Evolutionary conservation across 92 coral and sea anemone species (phyloP), one percentile per base, ranked within the genome.

Genomic region (Diadumene lineata): DNA sequence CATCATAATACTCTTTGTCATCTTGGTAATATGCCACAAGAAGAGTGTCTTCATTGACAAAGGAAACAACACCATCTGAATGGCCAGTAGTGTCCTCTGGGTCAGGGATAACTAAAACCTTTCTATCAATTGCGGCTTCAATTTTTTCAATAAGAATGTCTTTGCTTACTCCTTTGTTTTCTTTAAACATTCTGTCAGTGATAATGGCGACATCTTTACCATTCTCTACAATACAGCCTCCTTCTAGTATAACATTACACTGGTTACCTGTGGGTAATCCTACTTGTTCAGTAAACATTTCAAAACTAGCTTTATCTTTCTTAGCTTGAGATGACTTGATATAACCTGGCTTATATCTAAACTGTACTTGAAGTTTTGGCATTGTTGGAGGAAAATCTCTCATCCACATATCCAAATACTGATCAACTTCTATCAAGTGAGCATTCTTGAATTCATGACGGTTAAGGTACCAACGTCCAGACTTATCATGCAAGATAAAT

Each of bases 1-100:
- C 76, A 3, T 84, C 65, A 43, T 60, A 79, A 31, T 78, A 84
- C 18, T 55, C 88, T 33, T 66, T 72, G 31, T 79, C 88, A 30
- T 79, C 88, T 31, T 27, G 60, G 43, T 79, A 75, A n/a, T 29
- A 44, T 0, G 74, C 86, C 38, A 85, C 82, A 22, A 85, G 69
- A 10, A 85, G 82, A 22, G 70, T 65, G 50, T 69, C 33, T 28
- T 85, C 81, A 19, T 85, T 86, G 2, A 81, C 78, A 27, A 85
- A 85, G 10, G 90, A 85, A 2, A 85, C 90, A 22, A 75, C 69
- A 30, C 90, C 90, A 63, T 85, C 90, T 7, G 90, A 67, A 68
- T 85, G 90, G 31, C 90, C 84, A 17, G 90, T 85, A 6, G 86
- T 75, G 46, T 85, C 72, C 69, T 50, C 81, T n/a, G 85, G 86